Evolutionary conservation across 92 coral and sea anemone genomes (phyloP).

Genomic region (Desmophyllum pertusum): DNA sequence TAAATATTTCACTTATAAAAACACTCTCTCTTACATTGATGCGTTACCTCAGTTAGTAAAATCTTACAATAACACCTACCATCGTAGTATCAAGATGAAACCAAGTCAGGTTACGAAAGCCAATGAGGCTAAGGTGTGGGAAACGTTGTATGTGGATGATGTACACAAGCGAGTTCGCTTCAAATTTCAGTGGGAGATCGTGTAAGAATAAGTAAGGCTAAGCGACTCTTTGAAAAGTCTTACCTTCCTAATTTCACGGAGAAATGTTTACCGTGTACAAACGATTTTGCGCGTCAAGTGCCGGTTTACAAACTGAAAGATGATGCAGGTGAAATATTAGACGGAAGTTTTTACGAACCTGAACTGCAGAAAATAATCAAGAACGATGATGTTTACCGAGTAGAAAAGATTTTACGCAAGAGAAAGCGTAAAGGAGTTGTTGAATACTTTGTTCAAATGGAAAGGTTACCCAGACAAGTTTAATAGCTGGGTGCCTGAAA

Average conservation of each 20-base stretch:
- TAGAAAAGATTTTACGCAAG: conserved; percentile 35
- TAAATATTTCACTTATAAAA: too few relatives aligned
- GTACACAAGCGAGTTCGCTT: conserved; percentile 22
- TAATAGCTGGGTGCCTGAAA: conserved; percentile 47
- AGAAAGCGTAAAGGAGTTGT: conserved; percentile 49
- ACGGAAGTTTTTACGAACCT: conserved; percentile 53
- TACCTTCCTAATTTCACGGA: conserved; percentile 54
- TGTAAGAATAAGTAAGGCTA: conserved; percentile 47
- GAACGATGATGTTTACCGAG: conserved; percentile 47
- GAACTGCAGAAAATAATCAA: conserved; percentile 46
- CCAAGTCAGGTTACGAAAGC: too few relatives aligned
- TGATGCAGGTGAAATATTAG: conserved; percentile 46
- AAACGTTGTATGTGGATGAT: conserved; percentile 9
- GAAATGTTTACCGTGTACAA: conserved; percentile 50
- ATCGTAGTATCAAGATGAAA: too few relatives aligned
- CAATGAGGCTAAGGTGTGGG: too few relatives aligned
- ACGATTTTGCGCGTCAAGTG: conserved; percentile 38
- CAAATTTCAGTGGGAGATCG: conserved; percentile 31
- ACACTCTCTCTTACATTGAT: conserved; percentile 14
- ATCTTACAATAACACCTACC: conserved; percentile 15
- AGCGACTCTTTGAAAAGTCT: conserved; percentile 41
- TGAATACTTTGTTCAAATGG: conserved; percentile 63
- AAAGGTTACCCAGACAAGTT: conserved; percentile 54
- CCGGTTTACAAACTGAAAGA: conserved; percentile 45
- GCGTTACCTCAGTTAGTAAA: not conserved